A percentile compares a stretch with the other conserved stretches of the same genome.
Conservation (phyloP, 2,797 vertebrate species). For the Neopelma chrysocephalum region DNA sequence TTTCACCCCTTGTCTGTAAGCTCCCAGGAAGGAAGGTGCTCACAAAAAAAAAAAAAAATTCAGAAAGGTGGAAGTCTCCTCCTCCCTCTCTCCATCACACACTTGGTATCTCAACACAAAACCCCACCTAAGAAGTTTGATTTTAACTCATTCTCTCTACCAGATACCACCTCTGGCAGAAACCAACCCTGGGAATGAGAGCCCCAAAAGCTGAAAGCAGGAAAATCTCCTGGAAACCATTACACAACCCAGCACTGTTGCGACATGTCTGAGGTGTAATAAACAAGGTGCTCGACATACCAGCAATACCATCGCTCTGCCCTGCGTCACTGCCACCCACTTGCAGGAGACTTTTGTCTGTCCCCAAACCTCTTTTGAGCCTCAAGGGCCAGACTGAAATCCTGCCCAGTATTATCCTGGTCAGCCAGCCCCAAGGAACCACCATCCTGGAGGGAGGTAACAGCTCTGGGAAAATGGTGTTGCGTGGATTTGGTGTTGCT, state of each 20-base stretch:
- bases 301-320: conserved; percentile 34
- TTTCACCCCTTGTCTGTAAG: neutral
- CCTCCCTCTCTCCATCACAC: neutral
- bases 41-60: neutral
- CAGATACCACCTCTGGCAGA: conserved; percentile 4
- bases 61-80: neutral
- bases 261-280: neutral
- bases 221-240: conserved; percentile 43
- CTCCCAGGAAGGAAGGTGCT: neutral
- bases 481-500: neutral
- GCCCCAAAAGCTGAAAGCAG: conserved; percentile 2
- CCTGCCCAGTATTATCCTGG: neutral
- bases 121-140: neutral
- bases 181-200: conserved; percentile 18
- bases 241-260: conserved; percentile 47
- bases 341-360: conserved; percentile 18
- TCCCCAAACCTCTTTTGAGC: neutral
- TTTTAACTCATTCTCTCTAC: neutral
- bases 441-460: neutral
- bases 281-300: conserved; percentile 62
- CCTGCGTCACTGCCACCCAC: conserved; percentile 41
- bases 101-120: neutral
- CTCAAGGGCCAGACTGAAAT: neutral
- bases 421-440: neutral
- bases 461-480: neutral